These are phyloP conservation scores for Cyclophora punctaria DNA, from an alignment of 2,888 invertebrate genomes.

Conservation along the genomic window DNA sequence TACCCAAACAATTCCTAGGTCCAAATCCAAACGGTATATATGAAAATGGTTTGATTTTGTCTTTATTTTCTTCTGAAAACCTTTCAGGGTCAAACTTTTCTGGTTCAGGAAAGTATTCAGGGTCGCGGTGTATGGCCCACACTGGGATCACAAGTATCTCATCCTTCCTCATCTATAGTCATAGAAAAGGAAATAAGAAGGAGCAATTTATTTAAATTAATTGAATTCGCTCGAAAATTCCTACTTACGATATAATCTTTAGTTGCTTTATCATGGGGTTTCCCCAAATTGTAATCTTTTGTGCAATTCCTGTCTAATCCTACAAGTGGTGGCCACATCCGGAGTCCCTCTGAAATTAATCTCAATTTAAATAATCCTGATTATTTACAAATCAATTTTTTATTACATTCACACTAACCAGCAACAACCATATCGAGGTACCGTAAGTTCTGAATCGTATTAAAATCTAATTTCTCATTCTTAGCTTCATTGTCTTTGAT, in stretches of 20 bases:
- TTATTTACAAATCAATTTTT: conserved; percentile 1
- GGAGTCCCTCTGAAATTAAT: conserved; percentile 42
- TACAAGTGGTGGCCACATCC: conserved; percentile 59
- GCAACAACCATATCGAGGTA: conserved; percentile 78
- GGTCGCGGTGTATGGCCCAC: conserved; percentile 35
- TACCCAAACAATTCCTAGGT: conserved; percentile 49
- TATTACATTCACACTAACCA: conserved; percentile 31
- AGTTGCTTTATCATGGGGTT: conserved; percentile 30
- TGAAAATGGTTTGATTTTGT: conserved; percentile 30
- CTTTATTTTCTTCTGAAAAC: conserved; percentile 37
- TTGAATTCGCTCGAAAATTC: neutral
- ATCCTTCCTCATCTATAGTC: conserved; percentile 39
- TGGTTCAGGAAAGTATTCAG: conserved; percentile 33
- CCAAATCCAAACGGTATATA: conserved; percentile 46
- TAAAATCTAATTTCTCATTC: conserved; percentile 58
- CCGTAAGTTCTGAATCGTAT: conserved; percentile 63
- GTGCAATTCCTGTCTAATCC: conserved; percentile 60
- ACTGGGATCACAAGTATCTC: conserved; percentile 43
- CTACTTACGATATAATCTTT: conserved; percentile 41
- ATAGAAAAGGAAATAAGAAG: conserved; percentile 4
- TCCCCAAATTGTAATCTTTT: conserved; percentile 66
- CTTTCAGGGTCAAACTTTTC: conserved; percentile 41
- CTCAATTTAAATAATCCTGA: neutral
- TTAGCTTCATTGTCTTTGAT: conserved; percentile 55
- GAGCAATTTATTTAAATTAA: neutral